Percentiles rank a stretch among this genome's conserved stretches.
Conservation (phyloP, 2,888 invertebrate genomes). For the Diadegma fenestrale region DNA sequence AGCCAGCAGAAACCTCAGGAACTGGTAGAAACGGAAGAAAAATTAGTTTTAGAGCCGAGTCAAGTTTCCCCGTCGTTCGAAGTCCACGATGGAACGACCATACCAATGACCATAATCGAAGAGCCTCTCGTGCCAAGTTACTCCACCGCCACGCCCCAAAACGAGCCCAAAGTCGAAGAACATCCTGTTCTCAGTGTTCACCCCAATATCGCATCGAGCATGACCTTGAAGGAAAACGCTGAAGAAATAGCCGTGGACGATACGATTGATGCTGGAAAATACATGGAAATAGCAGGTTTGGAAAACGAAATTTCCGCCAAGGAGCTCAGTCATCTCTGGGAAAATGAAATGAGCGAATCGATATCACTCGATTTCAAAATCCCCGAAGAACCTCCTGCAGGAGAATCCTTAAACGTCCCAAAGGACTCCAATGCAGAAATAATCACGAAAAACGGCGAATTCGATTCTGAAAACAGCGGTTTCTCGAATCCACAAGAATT, state of each 20-base stretch:
- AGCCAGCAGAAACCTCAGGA: neutral
- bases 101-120: constrained; percentile 78
- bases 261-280: constrained; percentile 27
- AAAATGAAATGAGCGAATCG: constrained; percentile 31
- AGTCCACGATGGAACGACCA: constrained; percentile 90
- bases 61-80: constrained; percentile 78
- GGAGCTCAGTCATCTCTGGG: neutral
- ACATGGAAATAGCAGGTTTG: constrained; percentile 23
- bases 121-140: constrained; percentile 66
- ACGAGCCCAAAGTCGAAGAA: constrained; percentile 57
- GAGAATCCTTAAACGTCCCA: constrained; percentile 1
- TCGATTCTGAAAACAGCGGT: neutral
- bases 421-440: neutral
- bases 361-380: neutral
- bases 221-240: constrained; percentile 29
- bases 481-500: constrained; percentile 15
- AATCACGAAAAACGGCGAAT: neutral
- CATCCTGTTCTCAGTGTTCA: constrained; percentile 73
- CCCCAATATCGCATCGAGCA: constrained; percentile 71
- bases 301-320: neutral
- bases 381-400: neutral
- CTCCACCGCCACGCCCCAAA: constrained; percentile 51
- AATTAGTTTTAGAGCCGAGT: constrained; percentile 25
- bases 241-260: constrained; percentile 15
- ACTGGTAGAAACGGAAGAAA: neutral